A percentile compares a stretch with the other conserved stretches of the same genome.
phyloP scores from a whole-genome alignment of 2,888 invertebrate species.

The Netelia virgata region DNA sequence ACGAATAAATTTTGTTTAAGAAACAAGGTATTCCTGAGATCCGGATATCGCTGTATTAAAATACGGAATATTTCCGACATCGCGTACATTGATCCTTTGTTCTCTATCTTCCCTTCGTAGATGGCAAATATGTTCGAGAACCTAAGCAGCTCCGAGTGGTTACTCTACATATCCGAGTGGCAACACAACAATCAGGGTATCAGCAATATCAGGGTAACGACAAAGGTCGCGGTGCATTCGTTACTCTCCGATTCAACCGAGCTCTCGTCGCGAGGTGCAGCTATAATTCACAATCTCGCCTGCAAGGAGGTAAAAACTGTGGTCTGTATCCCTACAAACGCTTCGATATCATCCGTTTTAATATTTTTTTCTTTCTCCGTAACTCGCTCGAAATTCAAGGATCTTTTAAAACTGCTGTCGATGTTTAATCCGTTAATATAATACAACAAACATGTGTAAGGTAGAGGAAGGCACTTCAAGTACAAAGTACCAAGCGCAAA shows the following conservation, averaged over 20 bases:
- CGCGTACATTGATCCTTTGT: not conserved
- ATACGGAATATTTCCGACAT: too few relatives aligned
- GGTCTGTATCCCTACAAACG: conserved; percentile 90
- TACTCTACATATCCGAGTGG: conserved; percentile 98
- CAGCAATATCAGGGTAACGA: conserved; percentile 95
- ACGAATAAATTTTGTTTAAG: too few relatives aligned
- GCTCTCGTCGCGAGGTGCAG: conserved; percentile 93
- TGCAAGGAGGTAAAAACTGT: conserved; percentile 99
- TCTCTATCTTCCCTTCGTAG: conserved; percentile 85
- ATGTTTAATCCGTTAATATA: conserved; percentile 36
- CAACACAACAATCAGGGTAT: conserved; percentile 90
- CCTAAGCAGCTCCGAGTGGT: conserved; percentile 95
- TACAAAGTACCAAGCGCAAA: too few relatives aligned
- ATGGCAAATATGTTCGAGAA: conserved; percentile 96
- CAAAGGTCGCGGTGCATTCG: conserved; percentile 95
- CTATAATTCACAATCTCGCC: conserved; percentile 95
- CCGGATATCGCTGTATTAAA: too few relatives aligned
- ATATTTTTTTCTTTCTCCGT: conserved; percentile 41
- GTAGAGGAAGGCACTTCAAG: too few relatives aligned
- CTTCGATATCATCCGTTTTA: conserved; percentile 52
- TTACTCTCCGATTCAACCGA: conserved; percentile 90
- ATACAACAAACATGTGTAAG: not conserved
- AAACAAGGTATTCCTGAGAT: too few relatives aligned
- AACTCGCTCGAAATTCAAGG: conserved; percentile 51
- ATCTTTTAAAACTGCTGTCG: conserved; percentile 36